Percentiles rank a stretch among this genome's conserved stretches.
phyloP scores from a whole-genome alignment of 2,888 invertebrate genomes.

The Melieria picta region DNA sequence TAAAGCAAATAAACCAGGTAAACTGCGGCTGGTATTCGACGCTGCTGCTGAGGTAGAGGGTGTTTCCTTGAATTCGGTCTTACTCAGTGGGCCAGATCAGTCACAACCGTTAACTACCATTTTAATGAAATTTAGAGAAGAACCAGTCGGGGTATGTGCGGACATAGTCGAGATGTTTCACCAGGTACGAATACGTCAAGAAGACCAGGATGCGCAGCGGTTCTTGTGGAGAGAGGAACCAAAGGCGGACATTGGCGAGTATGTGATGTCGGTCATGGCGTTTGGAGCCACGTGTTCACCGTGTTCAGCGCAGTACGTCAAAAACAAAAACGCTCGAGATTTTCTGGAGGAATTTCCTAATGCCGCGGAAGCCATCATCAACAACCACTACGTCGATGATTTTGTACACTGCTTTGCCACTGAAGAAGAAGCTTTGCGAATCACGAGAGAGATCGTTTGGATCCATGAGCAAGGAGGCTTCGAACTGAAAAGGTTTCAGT shows the following conservation, averaged over 20 bases:
- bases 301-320: constrained; percentile 43
- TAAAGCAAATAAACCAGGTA: constrained; percentile 48
- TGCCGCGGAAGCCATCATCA: constrained; percentile 34
- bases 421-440: constrained; percentile 27
- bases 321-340: constrained; percentile 38
- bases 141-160: constrained; percentile 45
- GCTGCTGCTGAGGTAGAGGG: constrained; percentile 48
- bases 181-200: constrained; percentile 47
- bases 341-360: constrained; percentile 29
- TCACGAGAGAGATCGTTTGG: constrained; percentile 22
- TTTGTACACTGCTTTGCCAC: constrained; percentile 28
- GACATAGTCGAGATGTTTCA: constrained; percentile 58
- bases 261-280: constrained; percentile 45
- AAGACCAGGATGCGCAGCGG: constrained; percentile 49
- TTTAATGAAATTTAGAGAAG: constrained; percentile 50
- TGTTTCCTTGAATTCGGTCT: constrained; percentile 45
- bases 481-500: constrained; percentile 31
- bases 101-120: constrained; percentile 47
- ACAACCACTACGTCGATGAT: constrained; percentile 39
- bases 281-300: constrained; percentile 42
- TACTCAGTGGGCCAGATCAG: constrained; percentile 50
- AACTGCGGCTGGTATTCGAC: constrained; percentile 51
- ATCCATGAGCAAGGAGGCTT: constrained; percentile 35
- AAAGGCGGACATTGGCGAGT: constrained; percentile 25
- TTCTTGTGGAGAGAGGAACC: constrained; percentile 37